A percentile compares a stretch with the other conserved stretches of the same genome.
These are phyloP conservation scores for Scaptomyza pallida DNA, from an alignment of 1,140 invertebrate species.

Conservation along the genomic window DNA sequence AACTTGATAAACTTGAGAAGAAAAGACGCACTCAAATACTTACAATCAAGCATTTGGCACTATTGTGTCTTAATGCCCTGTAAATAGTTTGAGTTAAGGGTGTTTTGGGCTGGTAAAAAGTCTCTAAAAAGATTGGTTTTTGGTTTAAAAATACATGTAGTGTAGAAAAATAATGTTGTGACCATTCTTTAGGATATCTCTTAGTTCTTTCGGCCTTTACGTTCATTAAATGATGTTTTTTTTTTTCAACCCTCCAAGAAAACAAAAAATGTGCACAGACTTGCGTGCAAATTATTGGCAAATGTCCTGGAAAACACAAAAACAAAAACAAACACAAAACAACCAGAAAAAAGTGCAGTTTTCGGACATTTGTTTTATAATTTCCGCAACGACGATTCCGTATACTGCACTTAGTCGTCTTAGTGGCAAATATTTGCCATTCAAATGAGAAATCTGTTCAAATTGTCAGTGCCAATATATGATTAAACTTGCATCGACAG, in stretches of 20 bases:
- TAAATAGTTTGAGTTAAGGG: not conserved
- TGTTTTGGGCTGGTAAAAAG: not conserved
- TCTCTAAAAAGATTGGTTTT: not conserved
- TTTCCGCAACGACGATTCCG: conserved; percentile 52
- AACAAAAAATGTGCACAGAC: conserved; percentile 72
- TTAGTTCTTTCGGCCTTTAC: not conserved
- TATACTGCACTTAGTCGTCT: conserved; percentile 65
- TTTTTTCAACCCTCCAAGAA: conserved; percentile 53
- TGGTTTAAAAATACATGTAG: no score
- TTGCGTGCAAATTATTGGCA: conserved; percentile 75
- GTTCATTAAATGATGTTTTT: not conserved
- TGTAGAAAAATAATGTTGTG: no score
- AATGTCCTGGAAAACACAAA: conserved; percentile 61
- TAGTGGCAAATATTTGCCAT: conserved; percentile 73
- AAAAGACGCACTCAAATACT: conserved; percentile 36
- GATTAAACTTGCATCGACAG: conserved; percentile 48
- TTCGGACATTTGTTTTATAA: conserved; percentile 76
- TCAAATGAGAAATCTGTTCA: conserved; percentile 78
- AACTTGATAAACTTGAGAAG: conserved; percentile 1
- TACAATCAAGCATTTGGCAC: conserved; percentile 20
- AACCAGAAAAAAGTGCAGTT: conserved; percentile 52
- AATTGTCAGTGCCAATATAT: conserved; percentile 32
- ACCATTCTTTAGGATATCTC: conserved; percentile 7
- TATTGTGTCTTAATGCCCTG: conserved; percentile 16
- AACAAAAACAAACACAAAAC: conserved; percentile 32